Evolutionary conservation across 2,113 vertebrate genomes (phyloP).

Genomic region (Thomomys bottae): DNA sequence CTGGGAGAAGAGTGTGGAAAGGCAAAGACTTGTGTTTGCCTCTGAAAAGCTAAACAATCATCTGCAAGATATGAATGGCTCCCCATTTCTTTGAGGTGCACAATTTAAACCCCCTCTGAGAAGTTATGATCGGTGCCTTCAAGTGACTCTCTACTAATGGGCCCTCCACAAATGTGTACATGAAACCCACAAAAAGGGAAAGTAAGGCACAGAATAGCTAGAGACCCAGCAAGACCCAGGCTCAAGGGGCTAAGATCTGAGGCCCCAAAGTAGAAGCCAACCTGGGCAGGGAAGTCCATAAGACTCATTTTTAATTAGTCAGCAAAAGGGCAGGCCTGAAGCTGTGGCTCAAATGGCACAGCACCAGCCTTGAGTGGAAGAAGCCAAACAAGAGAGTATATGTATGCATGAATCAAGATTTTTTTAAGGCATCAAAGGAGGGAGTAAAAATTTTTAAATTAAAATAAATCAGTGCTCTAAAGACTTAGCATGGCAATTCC

Average conservation of each 20-base stretch:
- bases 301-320: no score
- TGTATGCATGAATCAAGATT: neutral
- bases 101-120: neutral
- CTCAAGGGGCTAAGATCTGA: no score
- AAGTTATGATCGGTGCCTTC: neutral
- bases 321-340: no score
- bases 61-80: neutral
- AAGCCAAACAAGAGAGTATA: no score
- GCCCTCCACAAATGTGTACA: neutral
- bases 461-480: neutral
- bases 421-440: neutral
- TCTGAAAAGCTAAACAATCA: neutral
- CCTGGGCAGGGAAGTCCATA: no score
- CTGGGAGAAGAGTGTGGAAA: neutral
- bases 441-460: neutral
- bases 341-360: no score
- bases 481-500: neutral
- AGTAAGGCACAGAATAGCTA: neutral
- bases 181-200: constrained; percentile 29
- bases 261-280: no score
- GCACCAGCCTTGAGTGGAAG: no score
- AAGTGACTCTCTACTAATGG: neutral
- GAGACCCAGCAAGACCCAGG: neutral
- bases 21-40: neutral
- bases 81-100: neutral